A percentile compares a stretch with the other conserved stretches of the same genome.
Evolutionary conservation across 1,140 invertebrate species (phyloP).

Genomic region (Episyrphus balteatus): DNA sequence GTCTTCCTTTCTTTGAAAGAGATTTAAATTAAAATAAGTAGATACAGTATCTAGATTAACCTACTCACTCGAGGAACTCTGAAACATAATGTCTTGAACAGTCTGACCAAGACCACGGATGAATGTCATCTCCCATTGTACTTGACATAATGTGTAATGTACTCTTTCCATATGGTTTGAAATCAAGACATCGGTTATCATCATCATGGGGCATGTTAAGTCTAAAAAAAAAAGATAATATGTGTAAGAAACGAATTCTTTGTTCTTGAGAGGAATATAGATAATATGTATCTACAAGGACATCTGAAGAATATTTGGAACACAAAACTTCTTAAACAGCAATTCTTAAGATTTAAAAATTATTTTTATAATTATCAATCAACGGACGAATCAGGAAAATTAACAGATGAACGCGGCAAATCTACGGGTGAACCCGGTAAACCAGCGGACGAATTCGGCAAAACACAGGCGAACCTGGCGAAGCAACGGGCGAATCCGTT

Average conservation of each 20-base stretch:
- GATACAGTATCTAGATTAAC: not conserved
- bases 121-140: slow-evolving; percentile 67
- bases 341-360: no score
- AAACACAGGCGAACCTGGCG: no score
- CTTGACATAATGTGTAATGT: slow-evolving; percentile 69
- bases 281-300: no score
- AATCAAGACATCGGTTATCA: slow-evolving; percentile 54
- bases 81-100: slow-evolving; percentile 75
- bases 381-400: no score
- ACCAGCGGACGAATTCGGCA: no score
- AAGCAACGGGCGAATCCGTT: no score
- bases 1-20: slow-evolving; percentile 19
- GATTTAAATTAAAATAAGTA: not conserved
- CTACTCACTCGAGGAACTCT: slow-evolving; percentile 79
- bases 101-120: slow-evolving; percentile 83
- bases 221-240: slow-evolving; percentile 40
- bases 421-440: no score
- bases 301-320: no score
- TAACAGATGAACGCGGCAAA: no score
- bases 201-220: slow-evolving; percentile 87
- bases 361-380: no score
- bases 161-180: slow-evolving; percentile 35
- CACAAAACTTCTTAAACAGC: not conserved
- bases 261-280: no score
- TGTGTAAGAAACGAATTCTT: no score